phyloP scores from a whole-genome alignment of 2,113 vertebrate genomes.

The human (Homo sapiens) region GRCh38 chr21:41641501-41642000 shows the following conservation, averaged over 20 bases:
- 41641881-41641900: background rate
- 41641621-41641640: accelerated
- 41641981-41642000: background rate
- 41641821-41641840: accelerated
- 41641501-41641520: background rate
- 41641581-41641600: accelerated
- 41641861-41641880: background rate
- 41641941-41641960: background rate
- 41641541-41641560: background rate
- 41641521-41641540: background rate
- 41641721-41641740: too few relatives aligned
- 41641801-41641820: background rate
- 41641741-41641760: background rate
- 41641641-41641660: accelerated
- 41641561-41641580: background rate
- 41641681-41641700: background rate
- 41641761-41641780: background rate
- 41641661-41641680: background rate
- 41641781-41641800: too few relatives aligned
- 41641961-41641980: background rate
- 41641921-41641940: accelerated
- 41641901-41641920: background rate
- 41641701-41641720: accelerated
- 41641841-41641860: background rate
- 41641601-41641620: accelerated